Evolutionary conservation across 1,140 invertebrate species (phyloP).

Genomic region (Halesus radiatus): DNA sequence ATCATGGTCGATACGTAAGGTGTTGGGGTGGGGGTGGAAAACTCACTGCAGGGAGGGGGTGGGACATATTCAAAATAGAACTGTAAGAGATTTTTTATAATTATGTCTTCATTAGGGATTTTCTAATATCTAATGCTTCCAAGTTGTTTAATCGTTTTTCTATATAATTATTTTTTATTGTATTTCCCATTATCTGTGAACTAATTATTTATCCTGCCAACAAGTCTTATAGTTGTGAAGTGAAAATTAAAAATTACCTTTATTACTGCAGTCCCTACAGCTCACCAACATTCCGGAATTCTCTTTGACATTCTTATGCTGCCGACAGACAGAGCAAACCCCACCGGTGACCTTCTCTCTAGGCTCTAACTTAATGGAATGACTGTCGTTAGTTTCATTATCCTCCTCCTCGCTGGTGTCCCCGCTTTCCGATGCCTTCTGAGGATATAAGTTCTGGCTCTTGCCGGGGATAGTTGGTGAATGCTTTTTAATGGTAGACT

Average conservation of each 20-base stretch:
- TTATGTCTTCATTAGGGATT: too few relatives aligned
- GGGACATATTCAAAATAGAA: too few relatives aligned
- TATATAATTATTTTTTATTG: too few relatives aligned
- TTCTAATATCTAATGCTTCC: too few relatives aligned
- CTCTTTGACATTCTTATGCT: slow-evolving; percentile 69
- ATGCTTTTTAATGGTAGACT: slow-evolving; percentile 70
- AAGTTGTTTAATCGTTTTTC: too few relatives aligned
- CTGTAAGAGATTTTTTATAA: too few relatives aligned
- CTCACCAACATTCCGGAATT: slow-evolving; percentile 78
- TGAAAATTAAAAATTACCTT: slow-evolving; percentile 70
- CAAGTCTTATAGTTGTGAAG: neutral
- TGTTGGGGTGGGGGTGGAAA: too few relatives aligned
- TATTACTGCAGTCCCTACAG: slow-evolving; percentile 85
- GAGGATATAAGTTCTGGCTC: slow-evolving; percentile 20
- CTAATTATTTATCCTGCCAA: too few relatives aligned
- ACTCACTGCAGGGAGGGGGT: too few relatives aligned
- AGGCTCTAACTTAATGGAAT: slow-evolving; percentile 38
- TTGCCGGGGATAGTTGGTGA: slow-evolving; percentile 3
- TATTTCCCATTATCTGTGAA: too few relatives aligned
- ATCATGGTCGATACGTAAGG: too few relatives aligned
- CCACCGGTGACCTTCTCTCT: slow-evolving; percentile 62
- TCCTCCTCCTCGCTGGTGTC: slow-evolving; percentile 60
- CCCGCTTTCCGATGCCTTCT: slow-evolving; percentile 55
- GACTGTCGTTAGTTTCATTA: slow-evolving; percentile 58
- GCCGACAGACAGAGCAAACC: slow-evolving; percentile 72